Base-by-base conservation (phyloP, 2,888 invertebrate species). In the Athetis lepigone region DNA sequence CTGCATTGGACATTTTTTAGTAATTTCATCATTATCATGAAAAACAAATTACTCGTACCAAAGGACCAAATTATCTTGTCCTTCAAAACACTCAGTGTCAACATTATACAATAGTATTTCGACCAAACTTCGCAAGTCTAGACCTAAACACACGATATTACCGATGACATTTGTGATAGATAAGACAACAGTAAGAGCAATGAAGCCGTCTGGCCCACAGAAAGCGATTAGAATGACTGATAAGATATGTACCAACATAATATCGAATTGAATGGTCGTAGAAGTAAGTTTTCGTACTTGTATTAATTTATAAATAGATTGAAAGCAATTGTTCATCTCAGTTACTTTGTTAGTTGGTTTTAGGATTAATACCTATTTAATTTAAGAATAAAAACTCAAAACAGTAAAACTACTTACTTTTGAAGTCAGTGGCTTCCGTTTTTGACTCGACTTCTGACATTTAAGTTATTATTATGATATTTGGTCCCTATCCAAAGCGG, bases 121-220 rank as follows among this genome's bases (percentile, higher is more conserved):
- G 33, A 29, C 11, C 2, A 9, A 33, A 11, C 13, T 33, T 33
- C 13, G 13, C 33, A 33, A 33, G 13, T 13, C 33, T 37, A 39
- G 45, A 59, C 27, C n/a, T n/a, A 51, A 39, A 57, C 37, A 56
- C 18, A 49, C 7, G 50, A 56, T 54, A 40, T 23, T 50, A 55
- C 19, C 18, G 8, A 58, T 47, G 55, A 45, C 55, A 70, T 55
- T 76, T 40, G 49, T 73, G 58, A 65, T 58, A 76, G 66, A 68
- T 66, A 60, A 47, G 37, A 16, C 65, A 42, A 75, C 75, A 65
- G 70, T 70, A 62, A 77, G 62, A 75, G 71, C 70, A 66, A 81
- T 79, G 76, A 57, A 59, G 36, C 63, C 61, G 82, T 81, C 83
- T 82, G 54, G 72, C 70, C 79, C 81, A 54, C 77, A 79, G 70